Percentiles rank a stretch among this genome's conserved stretches.
Evolutionary conservation across 2,113 vertebrate genomes (phyloP).

Genomic region (Lagopus muta): DNA sequence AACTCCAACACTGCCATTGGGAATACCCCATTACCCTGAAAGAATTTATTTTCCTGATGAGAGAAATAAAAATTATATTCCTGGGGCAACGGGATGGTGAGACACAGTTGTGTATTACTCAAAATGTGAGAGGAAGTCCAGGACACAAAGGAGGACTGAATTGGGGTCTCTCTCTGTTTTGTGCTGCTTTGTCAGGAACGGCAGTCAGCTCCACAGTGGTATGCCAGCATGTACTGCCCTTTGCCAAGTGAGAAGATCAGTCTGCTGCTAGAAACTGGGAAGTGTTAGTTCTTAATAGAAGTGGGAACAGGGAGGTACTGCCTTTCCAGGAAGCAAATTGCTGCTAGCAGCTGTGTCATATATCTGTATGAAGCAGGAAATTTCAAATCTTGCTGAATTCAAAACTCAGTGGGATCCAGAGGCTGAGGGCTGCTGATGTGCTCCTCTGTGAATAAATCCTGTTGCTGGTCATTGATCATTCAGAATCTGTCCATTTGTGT

Average conservation of each 20-base stretch:
- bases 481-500: neutral
- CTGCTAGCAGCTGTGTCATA: neutral
- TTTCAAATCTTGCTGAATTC: neutral
- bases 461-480: neutral
- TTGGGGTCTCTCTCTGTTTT: neutral
- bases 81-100: neutral
- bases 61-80: neutral
- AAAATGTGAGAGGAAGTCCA: neutral
- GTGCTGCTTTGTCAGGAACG: neutral
- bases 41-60: neutral
- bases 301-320: neutral
- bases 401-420: neutral
- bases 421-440: neutral
- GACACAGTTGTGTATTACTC: neutral
- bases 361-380: neutral
- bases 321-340: neutral
- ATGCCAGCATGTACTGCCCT: neutral
- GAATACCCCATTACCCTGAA: neutral
- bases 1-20: accelerated
- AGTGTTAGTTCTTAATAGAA: neutral
- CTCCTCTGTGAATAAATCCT: neutral
- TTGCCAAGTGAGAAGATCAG: neutral
- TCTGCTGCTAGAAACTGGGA: neutral
- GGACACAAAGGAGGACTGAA: neutral
- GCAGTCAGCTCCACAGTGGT: neutral